Base-by-base conservation (phyloP, 2,888 invertebrate genomes). In the Neoitamus cyanurus region DNA sequence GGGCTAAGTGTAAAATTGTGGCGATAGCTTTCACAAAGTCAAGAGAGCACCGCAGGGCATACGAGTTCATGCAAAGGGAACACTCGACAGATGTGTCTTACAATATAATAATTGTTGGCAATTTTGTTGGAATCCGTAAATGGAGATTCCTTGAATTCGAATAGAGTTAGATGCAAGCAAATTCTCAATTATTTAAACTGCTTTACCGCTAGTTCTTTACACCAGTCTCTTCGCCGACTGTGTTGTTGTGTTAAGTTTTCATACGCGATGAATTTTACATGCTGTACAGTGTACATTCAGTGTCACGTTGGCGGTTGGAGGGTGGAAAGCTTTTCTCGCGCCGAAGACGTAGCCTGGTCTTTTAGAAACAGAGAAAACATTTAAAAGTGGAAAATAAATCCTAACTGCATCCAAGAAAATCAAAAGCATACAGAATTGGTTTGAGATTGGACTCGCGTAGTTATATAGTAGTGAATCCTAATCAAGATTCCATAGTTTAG, bases 1-100 rank as follows among this genome's bases (percentile, higher is more conserved):
- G 42, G n/a, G 9, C 42, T 25, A 37, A 77, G 77, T 77, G 77
- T 42, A 77, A 73, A 77, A 28, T 77, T 42, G 77, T 28, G 77
- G 46, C 25, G 42, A 77, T 77, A 46, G 77, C 30, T 75, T 42
- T 42, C 37, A 46, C 25, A 15, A 28, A 77, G 42, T 77, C 77
- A 42, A 36, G 73, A 36, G 30, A 7, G 25, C 28, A 3, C 15
- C 77, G 11, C 11, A n/a, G 46, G 42, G 77, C 13, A 77, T 25
- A 20, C 42, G 77, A 6, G 42, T 30, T 42, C 20, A 73, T 73
- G 13, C 9, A 46, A 77, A 77, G n/a, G 46, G 20, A 15, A 42
- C 42, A 36, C 28, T 20, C n/a, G 36, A 25, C 77, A 77, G 77
- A 42, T 77, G 77, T n/a, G 42, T 36, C 30, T 20, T 25, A 58